phyloP scores from a whole-genome alignment of 2,797 vertebrate genomes.

The Forpus xanthops region DNA sequence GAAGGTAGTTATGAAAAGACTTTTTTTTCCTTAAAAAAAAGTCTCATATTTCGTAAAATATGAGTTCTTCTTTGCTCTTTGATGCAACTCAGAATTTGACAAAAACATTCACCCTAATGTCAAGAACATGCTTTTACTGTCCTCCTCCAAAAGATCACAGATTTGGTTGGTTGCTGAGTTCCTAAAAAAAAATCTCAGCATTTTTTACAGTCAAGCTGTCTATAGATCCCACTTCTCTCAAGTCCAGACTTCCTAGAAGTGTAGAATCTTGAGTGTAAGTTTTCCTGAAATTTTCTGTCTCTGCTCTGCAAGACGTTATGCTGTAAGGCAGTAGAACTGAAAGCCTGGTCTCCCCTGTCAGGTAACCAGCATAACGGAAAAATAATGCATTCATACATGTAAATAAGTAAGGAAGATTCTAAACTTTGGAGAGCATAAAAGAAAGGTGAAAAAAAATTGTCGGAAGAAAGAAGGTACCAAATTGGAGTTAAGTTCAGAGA shows the following conservation, averaged over 20 bases:
- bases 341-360: neutral
- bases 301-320: neutral
- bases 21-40: neutral
- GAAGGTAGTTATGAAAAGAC: neutral
- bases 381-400: accelerated
- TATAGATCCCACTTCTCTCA: neutral
- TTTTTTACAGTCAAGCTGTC: neutral
- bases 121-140: neutral
- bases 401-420: neutral
- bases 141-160: neutral
- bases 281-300: neutral
- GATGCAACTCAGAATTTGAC: neutral
- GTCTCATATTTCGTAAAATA: neutral
- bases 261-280: neutral
- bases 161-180: neutral
- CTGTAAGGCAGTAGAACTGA: neutral
- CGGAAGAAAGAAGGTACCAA: neutral
- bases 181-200: neutral
- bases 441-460: neutral
- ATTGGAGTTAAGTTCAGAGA: neutral
- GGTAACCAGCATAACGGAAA: neutral
- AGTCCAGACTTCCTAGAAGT: neutral
- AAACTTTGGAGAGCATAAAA: neutral
- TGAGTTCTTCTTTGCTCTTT: neutral
- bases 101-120: neutral